Percentiles rank a stretch among this genome's conserved stretches.
phyloP scores from a whole-genome alignment of 2,797 vertebrate genomes.

The Gymnothorax javanicus region DNA sequence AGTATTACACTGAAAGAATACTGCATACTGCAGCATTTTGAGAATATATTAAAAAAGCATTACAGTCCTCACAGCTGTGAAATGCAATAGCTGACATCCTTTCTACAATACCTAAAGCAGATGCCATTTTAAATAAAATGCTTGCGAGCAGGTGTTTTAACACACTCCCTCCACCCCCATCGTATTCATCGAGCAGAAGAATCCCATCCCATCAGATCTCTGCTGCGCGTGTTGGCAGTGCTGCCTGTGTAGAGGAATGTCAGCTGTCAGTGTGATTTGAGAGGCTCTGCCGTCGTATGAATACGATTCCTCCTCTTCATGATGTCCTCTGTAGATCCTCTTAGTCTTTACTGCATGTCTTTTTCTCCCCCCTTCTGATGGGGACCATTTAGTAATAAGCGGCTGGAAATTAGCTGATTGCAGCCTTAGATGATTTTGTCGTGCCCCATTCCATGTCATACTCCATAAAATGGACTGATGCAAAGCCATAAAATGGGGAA shows the following conservation, averaged over 20 bases:
- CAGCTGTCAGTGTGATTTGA: not conserved
- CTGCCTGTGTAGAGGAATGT: not conserved
- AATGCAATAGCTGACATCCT: constrained; percentile 11
- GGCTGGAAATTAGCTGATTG: constrained; percentile 31
- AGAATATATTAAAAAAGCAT: not conserved
- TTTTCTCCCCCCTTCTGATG: constrained; percentile 26
- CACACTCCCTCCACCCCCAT: not conserved
- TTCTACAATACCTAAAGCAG: not conserved
- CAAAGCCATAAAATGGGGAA: constrained; percentile 47
- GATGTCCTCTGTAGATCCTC: constrained; percentile 38
- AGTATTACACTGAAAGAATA: not conserved
- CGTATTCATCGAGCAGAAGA: not conserved
- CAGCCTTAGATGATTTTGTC: constrained; percentile 17
- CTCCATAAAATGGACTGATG: constrained; percentile 55
- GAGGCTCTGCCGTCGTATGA: constrained; percentile 14
- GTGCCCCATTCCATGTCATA: constrained; percentile 42
- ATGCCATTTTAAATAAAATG: constrained; percentile 16
- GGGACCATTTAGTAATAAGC: constrained; percentile 29
- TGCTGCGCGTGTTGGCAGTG: not conserved
- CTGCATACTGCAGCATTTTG: not conserved
- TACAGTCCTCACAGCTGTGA: not conserved
- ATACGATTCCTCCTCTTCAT: constrained; percentile 11
- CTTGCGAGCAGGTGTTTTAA: not conserved
- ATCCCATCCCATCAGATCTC: too few species aligned
- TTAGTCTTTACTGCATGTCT: constrained; percentile 26